These are phyloP conservation scores for Acrobasis suavella DNA, from an alignment of 2,888 invertebrate species.

Conservation along the genomic window DNA sequence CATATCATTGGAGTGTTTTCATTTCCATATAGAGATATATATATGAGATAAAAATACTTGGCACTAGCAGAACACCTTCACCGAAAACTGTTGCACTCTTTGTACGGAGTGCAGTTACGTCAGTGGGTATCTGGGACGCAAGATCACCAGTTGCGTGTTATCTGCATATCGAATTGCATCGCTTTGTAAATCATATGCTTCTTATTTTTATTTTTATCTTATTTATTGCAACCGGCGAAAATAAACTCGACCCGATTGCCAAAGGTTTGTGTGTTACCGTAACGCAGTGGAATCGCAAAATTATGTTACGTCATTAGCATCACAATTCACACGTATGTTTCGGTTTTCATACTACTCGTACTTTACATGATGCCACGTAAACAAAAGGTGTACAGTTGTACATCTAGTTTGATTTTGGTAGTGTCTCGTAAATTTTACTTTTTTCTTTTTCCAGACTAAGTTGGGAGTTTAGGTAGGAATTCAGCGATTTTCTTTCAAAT, in stretches of 20 bases:
- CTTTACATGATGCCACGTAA: too few species aligned
- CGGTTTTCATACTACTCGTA: not conserved
- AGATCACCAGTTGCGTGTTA: constrained; percentile 37
- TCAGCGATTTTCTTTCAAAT: too few species aligned
- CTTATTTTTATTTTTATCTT: constrained; percentile 19
- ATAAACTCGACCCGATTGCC: constrained; percentile 6
- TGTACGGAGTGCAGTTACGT: constrained; percentile 39
- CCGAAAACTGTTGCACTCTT: constrained; percentile 16
- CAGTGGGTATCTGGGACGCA: constrained; percentile 45
- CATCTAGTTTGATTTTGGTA: too few species aligned
- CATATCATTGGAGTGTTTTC: not conserved
- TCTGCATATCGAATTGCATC: constrained; percentile 42
- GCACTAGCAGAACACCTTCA: constrained; percentile 11
- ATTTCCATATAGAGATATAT: not conserved
- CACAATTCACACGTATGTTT: not conserved
- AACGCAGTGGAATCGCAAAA: constrained; percentile 13
- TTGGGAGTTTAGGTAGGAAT: too few species aligned
- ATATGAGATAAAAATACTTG: not conserved
- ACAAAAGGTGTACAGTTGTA: too few species aligned
- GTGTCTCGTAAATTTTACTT: too few species aligned
- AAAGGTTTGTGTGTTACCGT: constrained; percentile 23
- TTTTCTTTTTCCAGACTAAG: too few species aligned
- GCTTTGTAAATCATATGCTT: constrained; percentile 23
- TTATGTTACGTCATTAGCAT: constrained; percentile 1
- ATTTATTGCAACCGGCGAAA: not conserved